phyloP scores from a whole-genome alignment of 2,888 invertebrate genomes.

The Orgyia antiqua region DNA sequence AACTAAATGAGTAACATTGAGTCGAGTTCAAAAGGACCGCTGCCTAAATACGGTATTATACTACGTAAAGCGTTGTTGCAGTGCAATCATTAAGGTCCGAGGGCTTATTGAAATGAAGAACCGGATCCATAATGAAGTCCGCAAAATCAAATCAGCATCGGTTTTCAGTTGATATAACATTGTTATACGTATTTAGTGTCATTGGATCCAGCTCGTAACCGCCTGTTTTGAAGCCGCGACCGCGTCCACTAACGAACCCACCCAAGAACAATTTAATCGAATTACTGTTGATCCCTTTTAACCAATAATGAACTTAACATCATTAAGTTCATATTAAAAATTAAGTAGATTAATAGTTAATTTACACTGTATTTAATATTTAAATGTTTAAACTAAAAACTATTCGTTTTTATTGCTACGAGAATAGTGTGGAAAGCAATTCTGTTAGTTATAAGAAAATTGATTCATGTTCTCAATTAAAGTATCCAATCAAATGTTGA shows the following conservation, averaged over 20 bases:
- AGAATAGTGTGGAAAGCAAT: conserved; percentile 4
- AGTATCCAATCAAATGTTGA: conserved; percentile 25
- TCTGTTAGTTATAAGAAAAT: conserved; percentile 13
- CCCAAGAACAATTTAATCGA: conserved; percentile 45
- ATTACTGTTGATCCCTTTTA: conserved; percentile 32
- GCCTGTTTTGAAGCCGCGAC: conserved; percentile 20
- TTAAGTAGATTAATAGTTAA: conserved; percentile 3
- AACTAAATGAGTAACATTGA: conserved; percentile 44
- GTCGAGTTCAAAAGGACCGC: conserved; percentile 63
- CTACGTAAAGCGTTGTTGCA: conserved; percentile 66
- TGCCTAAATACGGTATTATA: conserved; percentile 68
- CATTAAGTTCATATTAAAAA: conserved; percentile 10
- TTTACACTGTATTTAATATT: conserved; percentile 2
- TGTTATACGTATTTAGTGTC: conserved; percentile 64
- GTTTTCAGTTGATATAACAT: conserved; percentile 61
- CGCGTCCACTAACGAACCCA: conserved; percentile 40
- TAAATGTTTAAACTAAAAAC: too few species aligned
- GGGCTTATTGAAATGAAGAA: conserved; percentile 72
- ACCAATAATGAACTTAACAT: conserved; percentile 22
- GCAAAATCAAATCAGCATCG: conserved; percentile 73
- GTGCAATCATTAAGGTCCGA: conserved; percentile 66
- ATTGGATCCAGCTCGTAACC: conserved; percentile 25
- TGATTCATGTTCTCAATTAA: conserved; percentile 18
- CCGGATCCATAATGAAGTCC: conserved; percentile 73
- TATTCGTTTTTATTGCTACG: conserved; percentile 2